Percentiles rank a stretch among this genome's conserved stretches.
These are phyloP conservation scores for Sturmia bella DNA, from an alignment of 2,888 invertebrate species.

Conservation along the genomic window DNA sequence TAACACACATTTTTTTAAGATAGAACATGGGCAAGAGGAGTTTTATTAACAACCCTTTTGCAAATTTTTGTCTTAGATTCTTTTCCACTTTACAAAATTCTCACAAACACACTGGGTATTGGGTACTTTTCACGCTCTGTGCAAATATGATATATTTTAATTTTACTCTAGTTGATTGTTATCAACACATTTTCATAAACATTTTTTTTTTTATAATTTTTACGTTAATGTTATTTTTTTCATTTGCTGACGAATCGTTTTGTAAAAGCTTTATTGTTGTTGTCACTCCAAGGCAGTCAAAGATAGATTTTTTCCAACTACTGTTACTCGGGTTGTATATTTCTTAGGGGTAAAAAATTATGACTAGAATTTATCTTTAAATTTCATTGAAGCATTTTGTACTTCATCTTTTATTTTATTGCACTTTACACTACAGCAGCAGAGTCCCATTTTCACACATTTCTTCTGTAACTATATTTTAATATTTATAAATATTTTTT, in stretches of 20 bases:
- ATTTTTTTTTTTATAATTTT: conserved; percentile 33
- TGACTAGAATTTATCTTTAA: conserved; percentile 68
- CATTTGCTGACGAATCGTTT: conserved; percentile 63
- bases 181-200: conserved; percentile 15
- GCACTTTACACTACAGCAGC: conserved; percentile 27
- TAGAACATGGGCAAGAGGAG: conserved; percentile 27
- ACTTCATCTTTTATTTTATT: conserved; percentile 45
- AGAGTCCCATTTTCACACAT: conserved; percentile 18
- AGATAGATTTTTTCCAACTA: conserved; percentile 61
- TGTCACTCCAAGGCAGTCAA: conserved; percentile 61
- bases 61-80: conserved; percentile 10
- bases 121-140: conserved; percentile 3
- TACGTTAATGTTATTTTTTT: conserved; percentile 16
- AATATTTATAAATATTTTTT: conserved; percentile 38
- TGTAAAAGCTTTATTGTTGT: conserved; percentile 40
- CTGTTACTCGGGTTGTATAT: conserved; percentile 39
- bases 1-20: conserved; percentile 26
- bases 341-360: conserved; percentile 49
- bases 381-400: conserved; percentile 22
- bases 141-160: neutral
- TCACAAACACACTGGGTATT: conserved; percentile 12
- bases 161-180: conserved; percentile 13
- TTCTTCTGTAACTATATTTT: conserved; percentile 27
- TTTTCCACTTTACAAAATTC: conserved; percentile 6
- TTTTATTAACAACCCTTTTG: conserved; percentile 54